Base-by-base conservation (phyloP, 2,888 invertebrate genomes). In the Cosmopolites sordidus region DNA sequence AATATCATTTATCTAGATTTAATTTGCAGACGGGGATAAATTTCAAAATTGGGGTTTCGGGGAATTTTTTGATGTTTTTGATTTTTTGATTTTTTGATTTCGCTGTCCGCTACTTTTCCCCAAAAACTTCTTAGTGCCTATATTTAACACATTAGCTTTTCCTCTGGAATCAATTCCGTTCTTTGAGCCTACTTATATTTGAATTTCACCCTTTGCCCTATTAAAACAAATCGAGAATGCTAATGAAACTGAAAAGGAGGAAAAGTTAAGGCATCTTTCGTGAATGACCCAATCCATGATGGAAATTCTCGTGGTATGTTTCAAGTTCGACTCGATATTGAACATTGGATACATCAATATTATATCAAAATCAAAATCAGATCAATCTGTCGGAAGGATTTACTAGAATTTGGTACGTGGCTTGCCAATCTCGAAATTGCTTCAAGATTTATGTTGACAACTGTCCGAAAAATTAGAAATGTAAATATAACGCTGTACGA, bases 71-170 rank as follows among this genome's bases (percentile, higher is more conserved):
- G 9, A 27, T 9, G 5, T 5, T 27, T 27, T 5, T 27, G 6
- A 27, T 6, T 6, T 27, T 5, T 27, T 9, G 5, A 27, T 9
- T n/a, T n/a, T n/a, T n/a, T 27, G 27, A 6, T 27, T 9, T 9
- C 27, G 27, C 6, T 9, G 27, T 9, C 9, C 27, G 9, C 6
- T 6, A 5, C 9, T 9, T 5, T 9, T 9, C 4, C 14, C n/a
- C 38, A 12, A 48, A 17, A 43, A 48, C 42, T 43, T 37, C 30
- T 42, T 48, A 48, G 42, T 37, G 43, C 48, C 43, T 16, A 16
- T 15, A 33, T 48, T 48, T 48, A 43, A 43, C 48, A 48, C 48
- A 48, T 48, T 48, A 42, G 48, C 48, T 48, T 48, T 48, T 42
- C 42, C 15, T 38, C 16, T 18, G 27, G 29, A 48, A 48, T 48